A percentile compares a stretch with the other conserved stretches of the same genome.
Conservation (phyloP, 2,888 invertebrate species). For the Plagodis dolabraria region DNA sequence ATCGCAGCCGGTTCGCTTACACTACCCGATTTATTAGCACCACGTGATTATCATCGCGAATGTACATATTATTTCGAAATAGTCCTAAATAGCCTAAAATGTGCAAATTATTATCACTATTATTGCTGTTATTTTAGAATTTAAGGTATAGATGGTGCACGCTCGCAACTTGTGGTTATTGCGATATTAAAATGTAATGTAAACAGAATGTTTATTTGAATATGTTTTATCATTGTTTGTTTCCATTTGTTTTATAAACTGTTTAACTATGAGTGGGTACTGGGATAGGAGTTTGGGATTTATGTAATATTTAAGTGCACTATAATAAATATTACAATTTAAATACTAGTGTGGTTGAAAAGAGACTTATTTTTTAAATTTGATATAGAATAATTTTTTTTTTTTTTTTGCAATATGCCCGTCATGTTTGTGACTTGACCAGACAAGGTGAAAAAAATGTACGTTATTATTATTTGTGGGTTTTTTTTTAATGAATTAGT, state of each 20-base stretch:
- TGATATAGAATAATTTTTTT: no score
- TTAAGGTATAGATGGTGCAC: slow-evolving; percentile 17
- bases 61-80: slow-evolving; percentile 26
- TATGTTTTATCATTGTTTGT: not conserved
- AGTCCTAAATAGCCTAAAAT: slow-evolving; percentile 4
- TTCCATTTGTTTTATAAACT: not conserved
- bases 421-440: no score
- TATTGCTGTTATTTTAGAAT: slow-evolving; percentile 15
- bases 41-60: slow-evolving; percentile 53
- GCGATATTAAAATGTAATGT: slow-evolving; percentile 8
- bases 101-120: not conserved
- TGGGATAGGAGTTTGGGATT: no score
- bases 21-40: slow-evolving; percentile 58
- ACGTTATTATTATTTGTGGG: no score
- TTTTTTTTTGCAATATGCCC: no score
- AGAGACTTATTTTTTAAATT: no score
- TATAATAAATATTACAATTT: no score
- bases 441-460: no score
- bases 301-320: no score
- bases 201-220: not conserved
- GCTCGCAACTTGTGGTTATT: slow-evolving; percentile 12
- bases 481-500: no score
- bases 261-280: not conserved
- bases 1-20: slow-evolving; percentile 51
- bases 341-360: no score